Conservation (phyloP, 2,888 invertebrate species). For the Chloroclysta siterata region DNA sequence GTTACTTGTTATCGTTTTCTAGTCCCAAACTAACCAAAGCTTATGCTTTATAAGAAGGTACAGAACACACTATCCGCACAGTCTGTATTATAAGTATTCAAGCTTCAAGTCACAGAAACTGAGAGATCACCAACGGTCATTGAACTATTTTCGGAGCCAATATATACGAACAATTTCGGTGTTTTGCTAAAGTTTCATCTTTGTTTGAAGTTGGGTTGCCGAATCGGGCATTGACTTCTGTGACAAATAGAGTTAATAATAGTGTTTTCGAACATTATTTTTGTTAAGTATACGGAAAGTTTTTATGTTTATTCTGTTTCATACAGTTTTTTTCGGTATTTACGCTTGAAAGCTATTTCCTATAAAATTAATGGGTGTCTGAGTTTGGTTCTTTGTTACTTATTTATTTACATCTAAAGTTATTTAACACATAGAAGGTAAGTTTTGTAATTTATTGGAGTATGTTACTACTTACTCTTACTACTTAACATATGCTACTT, state of each 20-base stretch:
- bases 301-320: slow-evolving; percentile 9
- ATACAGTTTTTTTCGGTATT: background rate
- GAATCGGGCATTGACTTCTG: slow-evolving; percentile 15
- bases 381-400: no score
- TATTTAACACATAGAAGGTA: no score
- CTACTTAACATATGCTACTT: no score
- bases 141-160: slow-evolving; percentile 3
- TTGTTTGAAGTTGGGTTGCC: slow-evolving; percentile 11
- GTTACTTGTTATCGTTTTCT: no score
- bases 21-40: no score
- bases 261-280: slow-evolving; percentile 31
- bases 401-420: no score
- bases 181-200: slow-evolving; percentile 7
- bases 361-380: no score
- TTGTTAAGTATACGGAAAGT: slow-evolving; percentile 4
- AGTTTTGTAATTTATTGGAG: no score
- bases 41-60: no score
- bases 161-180: background rate
- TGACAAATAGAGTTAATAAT: slow-evolving; percentile 27
- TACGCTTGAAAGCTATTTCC: slow-evolving; percentile 5
- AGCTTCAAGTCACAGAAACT: background rate
- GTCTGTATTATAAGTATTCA: background rate
- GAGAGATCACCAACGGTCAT: background rate
- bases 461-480: no score
- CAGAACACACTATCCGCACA: background rate